Conservation (phyloP, 2,797 vertebrate genomes). For the Coreius guichenoti region DNA sequence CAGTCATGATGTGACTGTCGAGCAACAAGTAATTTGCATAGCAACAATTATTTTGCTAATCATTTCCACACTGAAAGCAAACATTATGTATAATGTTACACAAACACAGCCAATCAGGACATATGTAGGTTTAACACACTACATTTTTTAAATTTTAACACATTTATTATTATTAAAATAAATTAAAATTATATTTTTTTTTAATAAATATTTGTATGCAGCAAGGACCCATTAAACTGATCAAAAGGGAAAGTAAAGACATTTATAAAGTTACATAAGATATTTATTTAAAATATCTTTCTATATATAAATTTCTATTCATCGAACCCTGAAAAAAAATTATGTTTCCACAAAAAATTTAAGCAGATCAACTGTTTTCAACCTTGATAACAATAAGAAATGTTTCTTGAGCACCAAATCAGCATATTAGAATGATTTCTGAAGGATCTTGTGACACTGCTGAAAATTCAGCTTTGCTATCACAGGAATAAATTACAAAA, state of each 20-base stretch:
- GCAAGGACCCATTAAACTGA: background rate
- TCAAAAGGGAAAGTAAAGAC: background rate
- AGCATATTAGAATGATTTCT: background rate
- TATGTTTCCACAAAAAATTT: background rate
- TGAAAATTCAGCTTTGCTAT: background rate
- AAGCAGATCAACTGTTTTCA: background rate
- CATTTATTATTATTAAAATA: background rate
- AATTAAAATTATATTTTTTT: no score
- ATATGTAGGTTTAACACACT: background rate
- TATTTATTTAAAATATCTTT: background rate
- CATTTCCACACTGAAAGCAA: background rate
- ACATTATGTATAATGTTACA: background rate
- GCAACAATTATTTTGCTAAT: no score
- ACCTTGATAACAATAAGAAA: background rate
- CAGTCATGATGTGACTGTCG: background rate
- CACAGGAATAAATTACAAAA: background rate
- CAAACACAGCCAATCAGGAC: background rate
- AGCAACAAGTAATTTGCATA: background rate
- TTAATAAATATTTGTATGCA: background rate
- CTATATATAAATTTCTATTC: background rate
- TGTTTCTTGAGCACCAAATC: background rate
- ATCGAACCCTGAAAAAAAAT: background rate
- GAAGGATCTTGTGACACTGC: background rate
- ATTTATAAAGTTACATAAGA: background rate
- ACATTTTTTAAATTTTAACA: background rate